Conservation (phyloP, 2,113 vertebrate genomes). For the Paedocypris sp. region DNA sequence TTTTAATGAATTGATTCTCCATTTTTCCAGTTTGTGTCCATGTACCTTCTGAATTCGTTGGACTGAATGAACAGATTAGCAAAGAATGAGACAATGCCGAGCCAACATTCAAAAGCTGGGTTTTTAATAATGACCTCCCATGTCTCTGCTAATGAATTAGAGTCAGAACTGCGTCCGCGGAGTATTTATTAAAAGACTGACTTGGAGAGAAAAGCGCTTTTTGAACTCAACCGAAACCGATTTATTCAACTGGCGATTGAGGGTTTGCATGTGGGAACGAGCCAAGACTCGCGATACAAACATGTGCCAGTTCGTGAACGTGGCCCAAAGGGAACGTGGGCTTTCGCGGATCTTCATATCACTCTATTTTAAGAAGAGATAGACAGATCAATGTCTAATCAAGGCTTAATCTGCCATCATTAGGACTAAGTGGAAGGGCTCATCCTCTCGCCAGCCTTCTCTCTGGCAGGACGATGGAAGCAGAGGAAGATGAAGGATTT, state of each 20-base stretch:
- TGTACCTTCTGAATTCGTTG: not conserved
- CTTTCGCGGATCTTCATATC: constrained; percentile 20
- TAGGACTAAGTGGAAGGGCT: constrained; percentile 36
- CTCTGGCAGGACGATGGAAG: no score
- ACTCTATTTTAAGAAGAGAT: constrained; percentile 13
- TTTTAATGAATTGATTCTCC: not conserved
- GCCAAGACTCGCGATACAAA: constrained; percentile 21
- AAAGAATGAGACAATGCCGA: no score
- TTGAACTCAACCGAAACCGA: constrained; percentile 17
- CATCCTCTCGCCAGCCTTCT: constrained; percentile 21
- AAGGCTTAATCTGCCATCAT: constrained; percentile 36
- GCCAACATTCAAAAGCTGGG: no score
- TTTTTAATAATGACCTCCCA: not conserved
- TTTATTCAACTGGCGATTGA: constrained; percentile 12
- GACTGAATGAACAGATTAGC: not conserved
- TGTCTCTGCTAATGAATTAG: no score
- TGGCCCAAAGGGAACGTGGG: constrained; percentile 26
- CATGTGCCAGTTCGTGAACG: constrained; percentile 20
- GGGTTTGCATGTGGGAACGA: not conserved
- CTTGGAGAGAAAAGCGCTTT: constrained; percentile 15
- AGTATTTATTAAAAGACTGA: no score
- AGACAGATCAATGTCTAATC: constrained; percentile 38
- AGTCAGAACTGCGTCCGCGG: no score
- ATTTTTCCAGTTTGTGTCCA: not conserved
- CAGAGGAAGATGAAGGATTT: no score